Conservation (phyloP, 2,888 invertebrate species). For the Miltochrista miniata region DNA sequence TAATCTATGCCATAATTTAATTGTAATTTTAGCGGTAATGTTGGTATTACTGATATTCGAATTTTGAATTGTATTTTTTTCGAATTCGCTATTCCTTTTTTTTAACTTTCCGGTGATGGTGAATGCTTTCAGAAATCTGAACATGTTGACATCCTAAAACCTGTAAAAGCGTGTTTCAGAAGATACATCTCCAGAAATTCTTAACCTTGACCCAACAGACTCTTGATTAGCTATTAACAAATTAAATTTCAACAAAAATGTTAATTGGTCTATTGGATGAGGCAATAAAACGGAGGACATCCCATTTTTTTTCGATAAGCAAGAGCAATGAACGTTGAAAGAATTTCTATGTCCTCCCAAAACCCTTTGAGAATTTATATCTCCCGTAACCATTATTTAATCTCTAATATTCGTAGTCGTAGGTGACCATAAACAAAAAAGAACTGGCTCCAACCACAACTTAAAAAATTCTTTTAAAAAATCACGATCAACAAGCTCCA, state of each 20-base stretch:
- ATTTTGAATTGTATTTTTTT: no score
- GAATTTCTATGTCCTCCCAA: not conserved
- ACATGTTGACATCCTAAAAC: no score
- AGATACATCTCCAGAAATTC: not conserved
- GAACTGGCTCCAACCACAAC: constrained; percentile 11
- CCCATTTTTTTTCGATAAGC: no score
- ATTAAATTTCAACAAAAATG: no score
- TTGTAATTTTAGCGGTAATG: not conserved
- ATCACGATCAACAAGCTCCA: constrained; percentile 28
- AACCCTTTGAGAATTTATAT: constrained; percentile 1
- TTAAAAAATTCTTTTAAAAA: constrained; percentile 24
- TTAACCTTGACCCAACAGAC: not conserved
- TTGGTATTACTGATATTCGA: no score
- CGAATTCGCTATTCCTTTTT: no score
- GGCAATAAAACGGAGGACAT: no score
- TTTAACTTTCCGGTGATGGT: no score
- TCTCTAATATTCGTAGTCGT: constrained; percentile 2
- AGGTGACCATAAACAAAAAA: constrained; percentile 9
- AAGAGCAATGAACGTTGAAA: not conserved
- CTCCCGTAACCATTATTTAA: constrained; percentile 2
- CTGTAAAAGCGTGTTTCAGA: no score
- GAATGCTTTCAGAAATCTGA: no score
- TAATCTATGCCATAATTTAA: no score
- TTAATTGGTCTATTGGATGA: no score
- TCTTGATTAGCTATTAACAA: not conserved